Percentiles rank a stretch among this genome's conserved stretches.
Conservation (phyloP, 2,888 invertebrate species). For the Eilema caniola region DNA sequence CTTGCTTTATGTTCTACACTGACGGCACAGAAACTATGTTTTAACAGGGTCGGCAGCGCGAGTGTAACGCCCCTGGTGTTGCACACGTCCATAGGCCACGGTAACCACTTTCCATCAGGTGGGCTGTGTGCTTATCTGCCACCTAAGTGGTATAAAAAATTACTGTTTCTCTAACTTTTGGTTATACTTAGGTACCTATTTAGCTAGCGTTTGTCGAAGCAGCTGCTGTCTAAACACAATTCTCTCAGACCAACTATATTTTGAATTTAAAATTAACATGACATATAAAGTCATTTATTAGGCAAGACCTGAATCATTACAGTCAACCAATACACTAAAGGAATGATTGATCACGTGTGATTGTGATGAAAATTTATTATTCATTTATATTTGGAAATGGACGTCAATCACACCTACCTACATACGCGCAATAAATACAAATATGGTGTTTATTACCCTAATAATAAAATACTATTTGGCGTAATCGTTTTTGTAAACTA, state of each 20-base stretch:
- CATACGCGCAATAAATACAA: slow-evolving; percentile 34
- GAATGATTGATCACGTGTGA: slow-evolving; percentile 38
- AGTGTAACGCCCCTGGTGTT: too few species aligned
- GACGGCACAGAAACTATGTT: too few species aligned
- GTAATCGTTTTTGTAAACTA: slow-evolving; percentile 16
- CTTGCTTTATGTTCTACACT: too few species aligned
- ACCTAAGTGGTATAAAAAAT: too few species aligned
- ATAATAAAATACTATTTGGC: slow-evolving; percentile 26
- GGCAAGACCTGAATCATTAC: slow-evolving; percentile 43
- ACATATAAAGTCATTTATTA: slow-evolving; percentile 4
- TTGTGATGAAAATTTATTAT: slow-evolving; percentile 28
- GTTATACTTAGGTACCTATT: too few species aligned
- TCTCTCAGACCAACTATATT: background rate
- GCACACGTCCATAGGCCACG: too few species aligned
- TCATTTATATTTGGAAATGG: slow-evolving; percentile 33
- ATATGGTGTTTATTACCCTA: slow-evolving; percentile 26
- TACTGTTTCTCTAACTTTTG: too few species aligned
- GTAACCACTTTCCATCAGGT: too few species aligned
- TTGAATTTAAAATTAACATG: background rate
- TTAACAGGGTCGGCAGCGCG: too few species aligned
- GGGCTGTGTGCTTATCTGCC: too few species aligned
- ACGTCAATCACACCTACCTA: slow-evolving; percentile 44
- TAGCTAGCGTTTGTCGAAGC: too few species aligned
- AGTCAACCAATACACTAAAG: slow-evolving; percentile 44
- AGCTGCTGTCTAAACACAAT: too few species aligned